Conservation (phyloP, 2,797 vertebrate genomes). For the Denticeps clupeoides region DNA sequence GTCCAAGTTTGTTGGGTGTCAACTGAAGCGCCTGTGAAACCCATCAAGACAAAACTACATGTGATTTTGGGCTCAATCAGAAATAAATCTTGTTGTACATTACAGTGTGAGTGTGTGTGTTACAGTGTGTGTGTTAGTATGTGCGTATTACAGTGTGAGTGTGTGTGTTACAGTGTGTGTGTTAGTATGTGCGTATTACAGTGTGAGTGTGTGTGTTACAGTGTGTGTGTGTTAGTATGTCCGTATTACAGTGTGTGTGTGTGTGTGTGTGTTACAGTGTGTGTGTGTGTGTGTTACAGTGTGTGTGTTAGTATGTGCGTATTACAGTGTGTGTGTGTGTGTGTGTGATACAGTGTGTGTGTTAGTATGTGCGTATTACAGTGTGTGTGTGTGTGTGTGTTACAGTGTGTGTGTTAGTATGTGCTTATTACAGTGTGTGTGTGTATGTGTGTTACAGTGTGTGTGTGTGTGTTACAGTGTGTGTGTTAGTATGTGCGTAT, state of each 20-base stretch:
- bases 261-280: slow-evolving; percentile 10
- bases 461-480: background rate
- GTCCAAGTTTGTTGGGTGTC: too few species aligned
- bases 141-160: slow-evolving; percentile 22
- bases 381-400: slow-evolving; percentile 22
- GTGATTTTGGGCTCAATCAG: slow-evolving; percentile 39
- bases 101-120: slow-evolving; percentile 15
- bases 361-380: too few species aligned
- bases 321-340: background rate
- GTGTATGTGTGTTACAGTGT: background rate
- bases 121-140: slow-evolving; percentile 10
- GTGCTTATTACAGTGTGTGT: too few species aligned
- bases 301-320: slow-evolving; percentile 10
- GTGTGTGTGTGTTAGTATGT: slow-evolving; percentile 21
- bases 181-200: slow-evolving; percentile 18
- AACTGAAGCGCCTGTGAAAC: too few species aligned
- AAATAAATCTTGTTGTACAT: too few species aligned
- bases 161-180: slow-evolving; percentile 33
- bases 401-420: slow-evolving; percentile 12
- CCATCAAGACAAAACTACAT: too few species aligned
- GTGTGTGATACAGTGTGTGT: background rate
- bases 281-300: slow-evolving; percentile 5
- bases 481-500: slow-evolving; percentile 1
- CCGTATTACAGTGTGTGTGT: slow-evolving; percentile 16
- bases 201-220: slow-evolving; percentile 26